phyloP scores from a whole-genome alignment of 2,888 invertebrate genomes.

The Amphipoea lucens region DNA sequence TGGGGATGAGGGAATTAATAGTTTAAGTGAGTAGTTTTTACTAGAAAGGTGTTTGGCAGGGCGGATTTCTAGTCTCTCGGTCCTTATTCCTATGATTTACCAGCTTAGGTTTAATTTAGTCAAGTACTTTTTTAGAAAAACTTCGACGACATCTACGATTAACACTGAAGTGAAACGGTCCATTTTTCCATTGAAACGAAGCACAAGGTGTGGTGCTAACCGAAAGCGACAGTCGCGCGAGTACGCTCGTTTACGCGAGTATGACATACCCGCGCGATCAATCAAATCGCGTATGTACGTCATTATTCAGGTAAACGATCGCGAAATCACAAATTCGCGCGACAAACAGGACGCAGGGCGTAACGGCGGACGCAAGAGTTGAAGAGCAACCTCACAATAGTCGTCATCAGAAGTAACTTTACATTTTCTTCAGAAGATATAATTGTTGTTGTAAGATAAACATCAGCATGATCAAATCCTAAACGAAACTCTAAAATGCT shows the following conservation, averaged over 20 bases:
- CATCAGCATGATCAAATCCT: neutral
- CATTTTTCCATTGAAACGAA: neutral
- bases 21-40: slow-evolving; percentile 1
- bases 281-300: neutral
- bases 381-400: neutral
- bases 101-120: neutral
- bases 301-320: neutral
- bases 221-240: neutral
- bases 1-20: slow-evolving; percentile 18
- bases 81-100: neutral
- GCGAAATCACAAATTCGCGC: neutral
- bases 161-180: neutral
- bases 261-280: neutral
- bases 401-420: neutral
- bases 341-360: neutral
- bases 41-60: neutral
- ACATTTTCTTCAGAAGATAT: neutral
- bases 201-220: neutral
- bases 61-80: neutral
- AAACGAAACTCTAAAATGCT: slow-evolving; percentile 13
- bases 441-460: neutral
- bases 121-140: neutral
- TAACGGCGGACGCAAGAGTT: neutral
- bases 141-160: neutral
- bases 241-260: neutral